Evolutionary conservation across 2,888 invertebrate species (phyloP), one percentile per base, ranked within the genome.

Genomic region (Esperia sulphurella): DNA sequence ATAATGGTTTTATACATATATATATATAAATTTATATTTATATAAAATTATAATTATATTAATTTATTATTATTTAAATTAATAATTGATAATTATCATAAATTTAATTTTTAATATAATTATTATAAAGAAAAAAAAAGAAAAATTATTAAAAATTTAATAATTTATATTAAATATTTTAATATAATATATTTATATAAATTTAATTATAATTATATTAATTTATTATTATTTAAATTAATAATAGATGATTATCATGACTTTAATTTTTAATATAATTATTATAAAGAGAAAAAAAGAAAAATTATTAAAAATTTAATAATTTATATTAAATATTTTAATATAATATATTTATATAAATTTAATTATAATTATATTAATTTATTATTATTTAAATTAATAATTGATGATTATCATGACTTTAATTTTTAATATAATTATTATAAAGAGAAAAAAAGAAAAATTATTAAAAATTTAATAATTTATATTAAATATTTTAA

Each of bases 271-370:
- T 50, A 54, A 55, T 52, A 49, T 49, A 7, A 52, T 45, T 56
- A 52, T 51, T 52, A 55, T 39, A 45, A 52, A 50, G 49, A 31
- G 53, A 52, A 49, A 48, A 30, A 53, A 50, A 51, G 45, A 39
- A 45, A 53, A 58, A 65, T 65, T 51, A 29, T 65, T 65, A 63
- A 13, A 57, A 52, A 58, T 64, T 66, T 65, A 56, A 43, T 50
- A 77, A 75, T 72, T 72, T 75, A 72, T 76, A 77, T 61, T 55
- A 47, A 46, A 43, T 37, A 53, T 43, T 21, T 21, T 3, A 52
- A 50, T 52, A 46, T 41, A 46, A 53, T 58, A 65, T 65, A 51
- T 30, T 64, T 65, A 62, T 14, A 57, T 53, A 58, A 64, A 67
- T 65, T 56, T 54, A 65, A 45, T 60, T 59, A 21, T 57, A 57